Percentiles rank a stretch among this genome's conserved stretches.
Evolutionary conservation across 1,140 invertebrate genomes (phyloP).

Genomic region (Papilio helenus): DNA sequence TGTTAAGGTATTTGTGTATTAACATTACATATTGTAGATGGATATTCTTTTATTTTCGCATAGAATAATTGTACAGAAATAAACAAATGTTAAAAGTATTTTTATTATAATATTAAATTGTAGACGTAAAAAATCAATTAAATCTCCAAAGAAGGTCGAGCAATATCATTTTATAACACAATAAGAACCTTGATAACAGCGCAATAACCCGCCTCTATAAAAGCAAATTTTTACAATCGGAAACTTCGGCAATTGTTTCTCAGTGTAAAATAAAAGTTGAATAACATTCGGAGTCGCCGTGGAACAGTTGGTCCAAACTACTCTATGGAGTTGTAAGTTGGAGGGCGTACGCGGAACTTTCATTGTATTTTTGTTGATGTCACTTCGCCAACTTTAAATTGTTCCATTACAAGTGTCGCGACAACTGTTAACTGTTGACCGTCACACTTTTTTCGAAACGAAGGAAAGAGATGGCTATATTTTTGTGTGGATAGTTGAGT

Average conservation of each 20-base stretch:
- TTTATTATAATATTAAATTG: background rate
- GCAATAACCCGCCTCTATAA: conserved; percentile 30
- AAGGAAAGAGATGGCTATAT: background rate
- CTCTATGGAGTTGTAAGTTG: conserved; percentile 35
- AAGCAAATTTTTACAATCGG: conserved; percentile 34
- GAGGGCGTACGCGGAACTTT: conserved; percentile 32
- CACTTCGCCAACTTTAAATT: conserved; percentile 40
- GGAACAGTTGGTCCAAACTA: conserved; percentile 35
- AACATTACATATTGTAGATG: too few species aligned
- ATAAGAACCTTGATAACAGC: conserved; percentile 18
- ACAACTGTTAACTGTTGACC: background rate
- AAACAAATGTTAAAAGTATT: background rate
- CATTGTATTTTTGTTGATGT: conserved; percentile 41
- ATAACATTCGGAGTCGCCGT: conserved; percentile 32
- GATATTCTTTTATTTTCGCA: too few species aligned
- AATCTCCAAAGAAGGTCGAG: background rate
- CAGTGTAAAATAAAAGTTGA: conserved; percentile 39
- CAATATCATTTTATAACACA: conserved; percentile 16
- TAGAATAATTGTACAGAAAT: background rate
- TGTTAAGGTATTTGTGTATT: too few species aligned
- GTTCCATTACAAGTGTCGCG: conserved; percentile 34
- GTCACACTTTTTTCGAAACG: background rate
- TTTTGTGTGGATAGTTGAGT: too few species aligned
- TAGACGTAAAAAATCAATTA: background rate
- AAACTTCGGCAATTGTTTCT: conserved; percentile 33